Conservation (phyloP, 1,140 invertebrate genomes). For the Bombyx mori region ASM3026992v2 NC_085118.1:8393501-8394000, state of each 20-base stretch:
- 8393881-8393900: conserved; percentile 83
- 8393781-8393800: conserved; percentile 76
- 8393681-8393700: neutral
- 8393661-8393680: neutral
- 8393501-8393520: conserved; percentile 93
- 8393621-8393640: conserved; percentile 29
- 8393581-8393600: conserved; percentile 88
- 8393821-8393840: conserved; percentile 85
- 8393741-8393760: neutral
- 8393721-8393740: too few relatives aligned
- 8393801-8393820: conserved; percentile 78
- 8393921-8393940: conserved; percentile 74
- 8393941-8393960: conserved; percentile 80
- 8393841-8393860: conserved; percentile 85
- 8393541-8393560: conserved; percentile 85
- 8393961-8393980: conserved; percentile 85
- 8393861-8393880: conserved; percentile 82
- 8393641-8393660: conserved; percentile 9
- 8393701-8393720: neutral
- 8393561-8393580: conserved; percentile 94
- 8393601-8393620: conserved; percentile 84
- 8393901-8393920: conserved; percentile 82
- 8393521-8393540: conserved; percentile 91
- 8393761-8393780: conserved; percentile 75
- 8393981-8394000: conserved; percentile 93